Evolutionary conservation across 2,113 vertebrate genomes (phyloP).

Genomic region (Zosterops hypoxanthus): DNA sequence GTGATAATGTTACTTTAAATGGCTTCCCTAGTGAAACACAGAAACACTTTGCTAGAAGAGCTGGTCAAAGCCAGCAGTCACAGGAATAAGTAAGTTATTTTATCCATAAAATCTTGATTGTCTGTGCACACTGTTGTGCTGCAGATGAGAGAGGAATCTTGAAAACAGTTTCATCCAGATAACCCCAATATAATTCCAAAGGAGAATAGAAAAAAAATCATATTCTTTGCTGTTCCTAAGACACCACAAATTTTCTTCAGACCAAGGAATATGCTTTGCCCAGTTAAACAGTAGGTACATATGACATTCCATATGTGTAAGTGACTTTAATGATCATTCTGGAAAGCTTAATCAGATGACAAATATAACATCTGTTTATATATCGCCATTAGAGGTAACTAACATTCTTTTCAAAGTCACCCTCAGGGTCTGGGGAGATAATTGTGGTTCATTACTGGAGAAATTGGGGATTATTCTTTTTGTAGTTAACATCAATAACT

Average conservation of each 20-base stretch:
- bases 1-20: conserved; percentile 1
- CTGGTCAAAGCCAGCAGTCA: not conserved
- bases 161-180: not conserved
- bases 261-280: not conserved
- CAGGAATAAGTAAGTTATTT: not conserved
- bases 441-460: not conserved
- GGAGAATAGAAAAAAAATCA: not conserved
- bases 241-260: not conserved
- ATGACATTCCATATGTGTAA: conserved; percentile 57
- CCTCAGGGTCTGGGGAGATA: conserved; percentile 30
- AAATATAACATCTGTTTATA: conserved; percentile 59
- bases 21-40: not conserved
- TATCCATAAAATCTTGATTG: not conserved
- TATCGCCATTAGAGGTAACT: conserved; percentile 24
- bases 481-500: conserved; percentile 50
- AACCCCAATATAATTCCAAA: not conserved
- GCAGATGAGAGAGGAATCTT: not conserved
- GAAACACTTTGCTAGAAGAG: not conserved
- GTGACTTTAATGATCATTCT: conserved; percentile 39
- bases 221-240: not conserved
- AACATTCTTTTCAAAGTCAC: conserved; percentile 50
- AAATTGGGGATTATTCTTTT: not conserved
- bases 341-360: conserved; percentile 54
- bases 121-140: not conserved
- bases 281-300: conserved; percentile 35